Evolutionary conservation across 1,140 invertebrate genomes (phyloP).

Genomic region (Pemphigus obesinymphae): DNA sequence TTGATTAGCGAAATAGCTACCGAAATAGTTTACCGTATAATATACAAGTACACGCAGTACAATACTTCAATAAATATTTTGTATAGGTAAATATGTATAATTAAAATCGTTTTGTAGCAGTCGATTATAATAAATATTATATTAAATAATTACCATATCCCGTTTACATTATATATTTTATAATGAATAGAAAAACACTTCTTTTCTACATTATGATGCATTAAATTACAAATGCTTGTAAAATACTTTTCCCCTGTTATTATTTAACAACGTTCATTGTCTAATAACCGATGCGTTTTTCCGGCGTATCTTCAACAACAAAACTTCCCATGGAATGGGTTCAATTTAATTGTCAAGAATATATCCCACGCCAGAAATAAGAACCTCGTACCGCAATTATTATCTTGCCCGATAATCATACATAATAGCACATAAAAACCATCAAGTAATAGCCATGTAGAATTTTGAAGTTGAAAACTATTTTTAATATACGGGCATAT

Average conservation of each 20-base stretch:
- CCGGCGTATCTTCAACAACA: background rate
- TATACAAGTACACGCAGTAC: too few species aligned
- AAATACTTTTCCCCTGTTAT: background rate
- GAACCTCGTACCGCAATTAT: conserved; percentile 15
- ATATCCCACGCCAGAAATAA: conserved; percentile 25
- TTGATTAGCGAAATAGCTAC: too few species aligned
- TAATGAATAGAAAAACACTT: too few species aligned
- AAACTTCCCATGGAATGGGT: conserved; percentile 18
- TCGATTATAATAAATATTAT: too few species aligned
- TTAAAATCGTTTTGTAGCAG: too few species aligned
- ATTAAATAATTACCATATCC: too few species aligned
- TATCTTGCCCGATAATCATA: conserved; percentile 3
- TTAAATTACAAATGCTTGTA: background rate
- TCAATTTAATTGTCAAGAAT: conserved; percentile 35
- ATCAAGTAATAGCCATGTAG: background rate
- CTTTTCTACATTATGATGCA: too few species aligned
- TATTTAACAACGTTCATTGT: conserved; percentile 15
- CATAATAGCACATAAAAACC: conserved; percentile 16
- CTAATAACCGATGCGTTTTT: background rate
- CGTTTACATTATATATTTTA: too few species aligned
- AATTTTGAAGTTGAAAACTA: conserved; percentile 18
- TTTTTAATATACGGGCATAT: conserved; percentile 11
- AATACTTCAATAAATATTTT: too few species aligned
- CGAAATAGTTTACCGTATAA: too few species aligned
- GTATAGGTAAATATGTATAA: too few species aligned